phyloP scores from a whole-genome alignment of 1,140 invertebrate species.

The Hylaeus anthracinus region DNA sequence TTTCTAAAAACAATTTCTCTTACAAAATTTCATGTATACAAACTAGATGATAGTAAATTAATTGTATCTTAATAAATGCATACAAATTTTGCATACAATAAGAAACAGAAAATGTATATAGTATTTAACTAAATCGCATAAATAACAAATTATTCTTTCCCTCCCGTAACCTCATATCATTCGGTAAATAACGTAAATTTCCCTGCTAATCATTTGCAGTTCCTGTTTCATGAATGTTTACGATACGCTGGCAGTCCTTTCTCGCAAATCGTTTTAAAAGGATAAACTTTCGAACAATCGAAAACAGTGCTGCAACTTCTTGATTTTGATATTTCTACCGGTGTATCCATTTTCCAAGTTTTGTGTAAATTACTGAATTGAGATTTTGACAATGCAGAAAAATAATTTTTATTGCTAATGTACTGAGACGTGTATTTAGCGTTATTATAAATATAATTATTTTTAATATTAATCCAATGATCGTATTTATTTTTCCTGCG shows the following conservation, averaged over 20 bases:
- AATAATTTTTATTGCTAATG: conserved; percentile 50
- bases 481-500: conserved; percentile 38
- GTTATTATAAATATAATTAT: conserved; percentile 49
- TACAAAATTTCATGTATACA: conserved; percentile 47
- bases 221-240: conserved; percentile 52
- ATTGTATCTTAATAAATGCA: conserved; percentile 47
- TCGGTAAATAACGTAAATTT: conserved; percentile 49
- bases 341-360: conserved; percentile 51
- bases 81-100: conserved; percentile 51
- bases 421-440: conserved; percentile 36
- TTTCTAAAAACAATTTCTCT: conserved; percentile 46
- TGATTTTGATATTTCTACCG: conserved; percentile 48
- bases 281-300: conserved; percentile 44
- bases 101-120: conserved; percentile 33
- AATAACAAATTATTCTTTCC: conserved; percentile 12
- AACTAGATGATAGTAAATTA: conserved; percentile 36
- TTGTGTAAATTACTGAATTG: conserved; percentile 55
- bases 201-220: conserved; percentile 47
- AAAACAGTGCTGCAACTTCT: conserved; percentile 55
- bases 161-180: conserved; percentile 9
- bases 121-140: conserved; percentile 7
- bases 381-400: conserved; percentile 51
- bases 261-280: conserved; percentile 40
- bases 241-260: conserved; percentile 35
- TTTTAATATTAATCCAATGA: conserved; percentile 49